Evolutionary conservation across 2,888 invertebrate genomes (phyloP).

Genomic region (Amblyteles armatorius): DNA sequence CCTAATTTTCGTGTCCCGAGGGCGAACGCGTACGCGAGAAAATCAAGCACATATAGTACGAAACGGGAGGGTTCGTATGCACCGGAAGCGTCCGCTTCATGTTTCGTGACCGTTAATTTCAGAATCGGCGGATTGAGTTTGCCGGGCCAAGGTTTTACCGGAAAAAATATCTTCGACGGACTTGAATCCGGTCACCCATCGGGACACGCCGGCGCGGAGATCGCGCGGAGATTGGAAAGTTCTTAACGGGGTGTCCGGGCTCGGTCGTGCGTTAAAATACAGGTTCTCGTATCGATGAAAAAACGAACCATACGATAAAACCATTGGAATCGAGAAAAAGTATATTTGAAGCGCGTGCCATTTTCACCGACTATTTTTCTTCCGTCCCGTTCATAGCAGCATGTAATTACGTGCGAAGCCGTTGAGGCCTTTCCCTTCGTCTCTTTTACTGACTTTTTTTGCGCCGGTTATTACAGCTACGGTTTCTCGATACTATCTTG

Average conservation of each 20-base stretch:
- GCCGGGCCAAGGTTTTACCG: neutral
- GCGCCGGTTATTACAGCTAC: neutral
- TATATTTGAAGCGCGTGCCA: constrained; percentile 12
- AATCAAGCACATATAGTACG: constrained; percentile 61
- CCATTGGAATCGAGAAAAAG: constrained; percentile 25
- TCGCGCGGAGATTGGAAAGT: constrained; percentile 61
- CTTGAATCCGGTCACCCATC: neutral
- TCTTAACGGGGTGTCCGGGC: constrained; percentile 32
- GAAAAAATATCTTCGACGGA: constrained; percentile 7
- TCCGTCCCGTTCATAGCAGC: constrained; percentile 16
- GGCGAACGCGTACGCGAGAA: constrained; percentile 67
- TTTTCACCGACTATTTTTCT: constrained; percentile 32
- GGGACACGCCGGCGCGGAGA: constrained; percentile 21
- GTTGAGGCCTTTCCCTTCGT: constrained; percentile 34
- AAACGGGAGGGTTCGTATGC: neutral
- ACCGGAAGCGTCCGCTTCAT: neutral
- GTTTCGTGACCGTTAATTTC: neutral
- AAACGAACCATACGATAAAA: constrained; percentile 20
- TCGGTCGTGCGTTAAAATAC: constrained; percentile 64
- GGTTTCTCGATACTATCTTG: neutral
- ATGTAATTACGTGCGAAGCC: constrained; percentile 12
- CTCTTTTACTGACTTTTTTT: constrained; percentile 7
- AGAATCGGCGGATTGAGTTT: neutral
- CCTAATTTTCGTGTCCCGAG: constrained; percentile 73
- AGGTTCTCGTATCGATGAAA: constrained; percentile 42